Evolutionary conservation across 1,140 invertebrate genomes (phyloP).

Genomic region (Tribolium madens): DNA sequence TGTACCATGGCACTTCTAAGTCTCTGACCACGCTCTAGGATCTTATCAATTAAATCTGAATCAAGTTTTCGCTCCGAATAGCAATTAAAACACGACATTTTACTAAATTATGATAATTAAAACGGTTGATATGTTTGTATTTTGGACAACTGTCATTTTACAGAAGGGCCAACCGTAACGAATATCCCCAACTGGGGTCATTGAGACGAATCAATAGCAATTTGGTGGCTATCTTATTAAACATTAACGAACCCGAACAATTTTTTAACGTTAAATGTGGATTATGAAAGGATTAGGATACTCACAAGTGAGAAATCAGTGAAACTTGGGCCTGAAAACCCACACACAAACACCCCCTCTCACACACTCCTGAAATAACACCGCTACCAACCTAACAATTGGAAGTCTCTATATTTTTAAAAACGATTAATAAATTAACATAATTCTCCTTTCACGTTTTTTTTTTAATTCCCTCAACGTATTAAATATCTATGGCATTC

Average conservation of each 20-base stretch:
- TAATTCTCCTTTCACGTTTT: too few species aligned
- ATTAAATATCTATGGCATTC: background rate
- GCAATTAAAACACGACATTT: constrained; percentile 44
- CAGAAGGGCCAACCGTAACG: background rate
- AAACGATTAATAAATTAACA: too few species aligned
- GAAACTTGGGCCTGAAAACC: background rate
- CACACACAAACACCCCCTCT: background rate
- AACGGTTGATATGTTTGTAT: constrained; percentile 16
- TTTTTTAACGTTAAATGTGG: background rate
- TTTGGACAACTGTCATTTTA: background rate
- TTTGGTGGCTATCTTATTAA: constrained; percentile 10
- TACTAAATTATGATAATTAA: background rate
- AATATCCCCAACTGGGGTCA: background rate
- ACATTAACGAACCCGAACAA: background rate
- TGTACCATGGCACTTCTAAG: constrained; percentile 61
- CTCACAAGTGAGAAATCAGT: background rate
- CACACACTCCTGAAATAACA: constrained; percentile 3
- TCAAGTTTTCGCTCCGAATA: constrained; percentile 4
- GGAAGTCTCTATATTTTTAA: too few species aligned
- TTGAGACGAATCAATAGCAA: background rate
- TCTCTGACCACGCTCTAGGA: constrained; percentile 61
- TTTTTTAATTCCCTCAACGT: too few species aligned
- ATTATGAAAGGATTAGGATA: background rate
- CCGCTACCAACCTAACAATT: constrained; percentile 6
- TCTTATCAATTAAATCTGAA: constrained; percentile 57